Conservation (phyloP, 2,113 vertebrate species). For the Saguinus midas region DNA sequence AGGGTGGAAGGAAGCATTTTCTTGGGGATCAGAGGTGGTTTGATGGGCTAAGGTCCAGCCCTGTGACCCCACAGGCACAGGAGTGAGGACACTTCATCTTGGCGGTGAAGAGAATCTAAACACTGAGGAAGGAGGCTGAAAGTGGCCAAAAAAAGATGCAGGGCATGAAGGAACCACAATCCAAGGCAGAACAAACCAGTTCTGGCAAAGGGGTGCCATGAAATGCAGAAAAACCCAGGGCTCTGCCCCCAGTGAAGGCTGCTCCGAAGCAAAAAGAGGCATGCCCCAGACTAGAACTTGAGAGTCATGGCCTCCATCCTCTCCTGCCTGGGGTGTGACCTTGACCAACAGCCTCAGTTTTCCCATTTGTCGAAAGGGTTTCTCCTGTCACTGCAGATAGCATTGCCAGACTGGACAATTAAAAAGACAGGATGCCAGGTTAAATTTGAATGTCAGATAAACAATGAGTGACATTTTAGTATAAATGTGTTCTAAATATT, state of each 20-base stretch:
- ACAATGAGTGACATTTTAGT: neutral
- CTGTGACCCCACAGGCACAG: neutral
- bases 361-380: neutral
- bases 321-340: neutral
- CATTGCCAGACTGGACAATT: neutral
- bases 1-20: neutral
- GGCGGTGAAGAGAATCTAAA: neutral
- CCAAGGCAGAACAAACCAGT: neutral
- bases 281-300: neutral
- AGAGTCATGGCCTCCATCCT: neutral
- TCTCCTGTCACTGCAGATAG: neutral
- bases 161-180: rapidly evolving
- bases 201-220: neutral
- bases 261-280: neutral
- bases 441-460: neutral
- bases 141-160: neutral
- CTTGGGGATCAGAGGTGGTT: too few relatives aligned
- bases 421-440: neutral
- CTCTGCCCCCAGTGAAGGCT: neutral
- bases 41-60: neutral
- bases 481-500: neutral
- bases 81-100: neutral
- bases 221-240: neutral
- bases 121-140: neutral
- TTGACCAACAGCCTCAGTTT: conserved; percentile 3